Evolutionary conservation across 23 tunicate genomes (phyloP).

Genomic region (Botrylloides violaceus): DNA sequence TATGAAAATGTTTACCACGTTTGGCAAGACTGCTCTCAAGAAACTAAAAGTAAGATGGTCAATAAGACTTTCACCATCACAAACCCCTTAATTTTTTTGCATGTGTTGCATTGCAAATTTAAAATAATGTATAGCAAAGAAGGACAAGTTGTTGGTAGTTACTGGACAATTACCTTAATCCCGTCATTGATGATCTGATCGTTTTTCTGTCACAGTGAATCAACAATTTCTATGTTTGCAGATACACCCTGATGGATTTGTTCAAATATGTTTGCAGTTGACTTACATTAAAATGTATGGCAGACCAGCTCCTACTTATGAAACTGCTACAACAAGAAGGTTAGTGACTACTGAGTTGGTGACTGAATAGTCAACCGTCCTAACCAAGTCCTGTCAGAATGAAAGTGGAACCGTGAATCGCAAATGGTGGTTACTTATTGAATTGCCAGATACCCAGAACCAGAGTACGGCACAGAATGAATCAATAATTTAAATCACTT

Average conservation of each 20-base stretch:
- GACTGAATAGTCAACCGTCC: no score
- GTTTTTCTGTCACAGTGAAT: not conserved
- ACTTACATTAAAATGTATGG: constrained; percentile 77
- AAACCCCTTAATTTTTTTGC: no score
- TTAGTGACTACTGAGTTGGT: no score
- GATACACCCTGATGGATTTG: constrained; percentile 63
- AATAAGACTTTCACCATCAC: not conserved
- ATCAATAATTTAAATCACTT: no score
- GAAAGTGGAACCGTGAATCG: no score
- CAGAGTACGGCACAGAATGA: no score
- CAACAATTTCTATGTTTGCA: not conserved
- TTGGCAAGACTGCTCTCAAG: constrained; percentile 57
- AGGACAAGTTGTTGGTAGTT: not conserved
- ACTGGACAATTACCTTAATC: no score
- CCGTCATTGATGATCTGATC: not conserved
- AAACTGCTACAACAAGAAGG: constrained; percentile 88
- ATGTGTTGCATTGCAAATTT: not conserved
- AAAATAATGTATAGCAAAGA: not conserved
- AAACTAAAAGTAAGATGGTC: constrained; percentile 19
- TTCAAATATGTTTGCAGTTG: constrained; percentile 67
- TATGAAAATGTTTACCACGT: constrained; percentile 35
- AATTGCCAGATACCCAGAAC: no score
- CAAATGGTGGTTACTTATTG: no score
- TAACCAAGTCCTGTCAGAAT: no score
- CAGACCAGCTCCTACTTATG: constrained; percentile 90